phyloP scores from a whole-genome alignment of 2,888 invertebrate genomes.

The Lepidochrysops patricia region DNA sequence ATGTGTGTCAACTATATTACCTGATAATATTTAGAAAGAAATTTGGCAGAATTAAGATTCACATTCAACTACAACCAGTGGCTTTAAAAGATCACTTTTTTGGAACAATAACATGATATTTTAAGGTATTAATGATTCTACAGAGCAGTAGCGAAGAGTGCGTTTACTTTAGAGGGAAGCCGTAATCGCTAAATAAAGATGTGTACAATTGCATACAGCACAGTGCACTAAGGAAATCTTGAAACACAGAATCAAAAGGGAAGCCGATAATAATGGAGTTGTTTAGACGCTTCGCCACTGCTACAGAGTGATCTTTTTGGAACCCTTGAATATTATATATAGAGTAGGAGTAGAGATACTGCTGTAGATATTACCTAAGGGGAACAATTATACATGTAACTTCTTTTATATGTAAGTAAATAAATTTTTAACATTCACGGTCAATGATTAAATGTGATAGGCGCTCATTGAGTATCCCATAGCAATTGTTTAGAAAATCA shows the following conservation, averaged over 20 bases:
- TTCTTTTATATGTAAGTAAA: slow-evolving; percentile 43
- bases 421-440: slow-evolving; percentile 27
- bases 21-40: not conserved
- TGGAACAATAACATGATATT: not conserved
- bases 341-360: slow-evolving; percentile 34
- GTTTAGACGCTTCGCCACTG: no score
- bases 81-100: not conserved
- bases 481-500: no score
- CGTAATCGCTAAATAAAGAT: no score
- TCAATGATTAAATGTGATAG: not conserved
- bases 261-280: no score
- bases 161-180: no score
- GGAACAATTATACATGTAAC: slow-evolving; percentile 59
- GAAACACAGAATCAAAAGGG: no score
- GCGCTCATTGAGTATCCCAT: not conserved
- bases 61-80: not conserved
- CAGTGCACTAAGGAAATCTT: no score
- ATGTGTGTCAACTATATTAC: not conserved
- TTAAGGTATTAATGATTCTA: no score
- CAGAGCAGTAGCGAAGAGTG: no score
- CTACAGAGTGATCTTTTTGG: slow-evolving; percentile 1
- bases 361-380: slow-evolving; percentile 64
- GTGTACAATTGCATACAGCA: no score
- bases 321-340: slow-evolving; percentile 16
- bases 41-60: slow-evolving; percentile 5